These are phyloP conservation scores for Ophion slaviceki DNA, from an alignment of 2,888 invertebrate genomes.

Conservation along the genomic window DNA sequence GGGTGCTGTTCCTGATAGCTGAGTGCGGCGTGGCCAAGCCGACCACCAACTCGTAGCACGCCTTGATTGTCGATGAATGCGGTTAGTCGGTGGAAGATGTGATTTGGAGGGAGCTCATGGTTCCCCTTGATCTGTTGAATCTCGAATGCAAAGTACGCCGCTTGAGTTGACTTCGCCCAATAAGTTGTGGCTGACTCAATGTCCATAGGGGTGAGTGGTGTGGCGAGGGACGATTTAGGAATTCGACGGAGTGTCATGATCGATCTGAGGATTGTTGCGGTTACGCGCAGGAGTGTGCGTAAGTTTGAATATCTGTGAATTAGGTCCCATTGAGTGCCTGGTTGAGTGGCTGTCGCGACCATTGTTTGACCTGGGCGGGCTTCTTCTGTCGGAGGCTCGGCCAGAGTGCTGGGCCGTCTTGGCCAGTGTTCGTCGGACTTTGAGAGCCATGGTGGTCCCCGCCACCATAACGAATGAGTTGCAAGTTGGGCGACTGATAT, in stretches of 20 bases:
- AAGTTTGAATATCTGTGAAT: slow-evolving; percentile 7
- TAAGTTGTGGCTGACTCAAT: slow-evolving; percentile 2
- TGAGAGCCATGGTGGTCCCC: slow-evolving; percentile 38
- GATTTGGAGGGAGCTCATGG: neutral
- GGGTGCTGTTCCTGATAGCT: slow-evolving; percentile 45
- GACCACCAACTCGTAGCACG: slow-evolving; percentile 57
- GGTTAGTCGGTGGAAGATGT: slow-evolving; percentile 31
- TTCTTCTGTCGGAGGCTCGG: neutral
- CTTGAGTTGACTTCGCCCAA: slow-evolving; percentile 40
- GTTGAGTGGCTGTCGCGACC: neutral
- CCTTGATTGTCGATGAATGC: slow-evolving; percentile 48
- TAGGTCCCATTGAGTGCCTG: slow-evolving; percentile 6
- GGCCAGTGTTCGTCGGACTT: slow-evolving; percentile 2
- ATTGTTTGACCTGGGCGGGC: neutral
- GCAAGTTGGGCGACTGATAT: neutral
- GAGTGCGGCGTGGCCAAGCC: slow-evolving; percentile 35
- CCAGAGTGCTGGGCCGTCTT: neutral
- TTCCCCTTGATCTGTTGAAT: slow-evolving; percentile 20
- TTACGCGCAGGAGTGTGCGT: slow-evolving; percentile 13
- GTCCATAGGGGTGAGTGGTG: neutral
- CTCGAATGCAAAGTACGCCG: slow-evolving; percentile 29
- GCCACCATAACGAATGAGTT: slow-evolving; percentile 22
- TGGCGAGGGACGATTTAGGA: neutral
- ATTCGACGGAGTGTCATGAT: neutral
- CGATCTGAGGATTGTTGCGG: neutral